A percentile compares a stretch with the other conserved stretches of the same genome.
Evolutionary conservation across 1,140 invertebrate genomes (phyloP).

Genomic region (Nylanderia fulva): DNA sequence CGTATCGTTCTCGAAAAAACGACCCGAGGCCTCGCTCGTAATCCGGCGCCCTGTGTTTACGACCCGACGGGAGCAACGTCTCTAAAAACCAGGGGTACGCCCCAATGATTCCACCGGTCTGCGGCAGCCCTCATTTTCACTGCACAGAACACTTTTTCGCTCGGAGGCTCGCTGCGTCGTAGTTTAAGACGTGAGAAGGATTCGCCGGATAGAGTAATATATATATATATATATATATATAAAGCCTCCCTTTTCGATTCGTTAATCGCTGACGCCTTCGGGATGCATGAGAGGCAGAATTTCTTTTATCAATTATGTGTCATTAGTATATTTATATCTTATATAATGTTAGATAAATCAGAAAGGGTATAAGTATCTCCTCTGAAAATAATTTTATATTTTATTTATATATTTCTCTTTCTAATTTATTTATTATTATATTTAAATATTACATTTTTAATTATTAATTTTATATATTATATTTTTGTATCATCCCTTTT

Average conservation of each 20-base stretch:
- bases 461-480: no score
- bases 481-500: no score
- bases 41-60: constrained; percentile 79
- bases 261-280: constrained; percentile 27
- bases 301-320: constrained; percentile 6
- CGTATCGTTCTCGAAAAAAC: constrained; percentile 76
- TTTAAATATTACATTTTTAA: no score
- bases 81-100: constrained; percentile 78
- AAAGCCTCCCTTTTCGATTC: background rate
- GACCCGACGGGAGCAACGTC: constrained; percentile 79
- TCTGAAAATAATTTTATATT: no score
- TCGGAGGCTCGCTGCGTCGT: constrained; percentile 9
- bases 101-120: constrained; percentile 74
- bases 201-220: constrained; percentile 29
- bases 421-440: no score
- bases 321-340: no score
- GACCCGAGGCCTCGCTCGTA: constrained; percentile 72
- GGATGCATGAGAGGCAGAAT: background rate
- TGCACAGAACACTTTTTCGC: constrained; percentile 69
- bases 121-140: constrained; percentile 68
- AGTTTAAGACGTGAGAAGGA: constrained; percentile 46
- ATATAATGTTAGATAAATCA: no score
- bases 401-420: no score
- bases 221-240: background rate
- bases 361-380: no score